Percentiles rank a stretch among this genome's conserved stretches.
These are phyloP conservation scores for Drosophila subsilvestris DNA, from an alignment of 2,888 invertebrate species.

Conservation along the genomic window DNA sequence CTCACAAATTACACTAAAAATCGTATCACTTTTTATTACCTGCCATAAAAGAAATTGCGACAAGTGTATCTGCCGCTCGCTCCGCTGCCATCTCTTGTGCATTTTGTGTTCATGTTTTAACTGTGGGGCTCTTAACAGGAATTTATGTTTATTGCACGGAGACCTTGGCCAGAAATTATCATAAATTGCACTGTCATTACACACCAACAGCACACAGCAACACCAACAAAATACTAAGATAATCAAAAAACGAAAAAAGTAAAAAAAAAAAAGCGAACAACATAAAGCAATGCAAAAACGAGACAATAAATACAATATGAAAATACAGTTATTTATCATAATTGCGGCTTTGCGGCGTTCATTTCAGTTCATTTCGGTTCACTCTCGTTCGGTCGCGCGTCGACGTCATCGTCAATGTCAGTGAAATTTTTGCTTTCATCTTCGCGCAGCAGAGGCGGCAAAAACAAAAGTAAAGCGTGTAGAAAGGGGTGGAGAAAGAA, in stretches of 20 bases:
- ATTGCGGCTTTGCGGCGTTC: conserved; percentile 29
- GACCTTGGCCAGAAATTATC: conserved; percentile 72
- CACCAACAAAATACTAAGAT: background rate
- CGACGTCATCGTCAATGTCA: conserved; percentile 41
- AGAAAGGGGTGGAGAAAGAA: conserved; percentile 12
- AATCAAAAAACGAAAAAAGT: too few species aligned
- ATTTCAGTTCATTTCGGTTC: conserved; percentile 39
- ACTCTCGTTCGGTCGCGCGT: conserved; percentile 52
- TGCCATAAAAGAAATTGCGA: background rate
- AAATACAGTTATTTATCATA: conserved; percentile 54
- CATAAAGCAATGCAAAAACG: conserved; percentile 44
- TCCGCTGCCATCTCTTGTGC: background rate
- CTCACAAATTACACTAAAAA: background rate
- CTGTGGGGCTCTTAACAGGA: conserved; percentile 70
- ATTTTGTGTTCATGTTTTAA: conserved; percentile 50
- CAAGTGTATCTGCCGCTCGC: background rate
- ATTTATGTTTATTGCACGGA: conserved; percentile 64
- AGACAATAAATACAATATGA: conserved; percentile 71
- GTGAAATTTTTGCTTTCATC: conserved; percentile 44
- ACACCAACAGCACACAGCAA: conserved; percentile 28
- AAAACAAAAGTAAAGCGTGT: conserved; percentile 33
- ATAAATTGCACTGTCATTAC: conserved; percentile 76
- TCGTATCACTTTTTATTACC: background rate
- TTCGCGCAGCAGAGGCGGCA: conserved; percentile 3
- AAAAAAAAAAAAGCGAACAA: background rate